Percentiles rank a stretch among this genome's conserved stretches.
Conservation (phyloP, 2,888 invertebrate species). For the Drosophila colorata region DNA sequence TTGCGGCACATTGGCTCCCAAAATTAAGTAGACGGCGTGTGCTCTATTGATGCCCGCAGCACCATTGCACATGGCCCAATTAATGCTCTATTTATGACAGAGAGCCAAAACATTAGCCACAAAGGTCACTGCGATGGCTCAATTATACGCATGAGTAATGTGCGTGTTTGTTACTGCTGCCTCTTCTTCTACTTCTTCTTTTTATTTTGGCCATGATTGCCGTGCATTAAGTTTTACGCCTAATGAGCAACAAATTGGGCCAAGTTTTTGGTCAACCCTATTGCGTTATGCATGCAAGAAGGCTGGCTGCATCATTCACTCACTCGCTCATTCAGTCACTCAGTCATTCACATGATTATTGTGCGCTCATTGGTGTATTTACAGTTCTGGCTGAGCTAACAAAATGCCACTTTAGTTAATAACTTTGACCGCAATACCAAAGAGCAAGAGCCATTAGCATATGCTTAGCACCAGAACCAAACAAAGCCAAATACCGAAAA, state of each 20-base stretch:
- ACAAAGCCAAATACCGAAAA: conserved; percentile 18
- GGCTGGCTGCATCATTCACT: conserved; percentile 24
- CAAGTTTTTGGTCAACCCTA: conserved; percentile 43
- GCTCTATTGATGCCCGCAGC: conserved; percentile 7
- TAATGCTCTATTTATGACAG: conserved; percentile 64
- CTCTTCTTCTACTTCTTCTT: conserved; percentile 15
- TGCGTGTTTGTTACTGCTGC: conserved; percentile 31
- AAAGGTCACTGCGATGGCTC: conserved; percentile 61
- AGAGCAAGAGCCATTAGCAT: conserved; percentile 71
- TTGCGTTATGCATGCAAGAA: conserved; percentile 32
- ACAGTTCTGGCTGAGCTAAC: conserved; percentile 46
- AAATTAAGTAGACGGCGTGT: conserved; percentile 43
- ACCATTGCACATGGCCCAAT: conserved; percentile 52
- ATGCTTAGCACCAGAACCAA: conserved; percentile 70
- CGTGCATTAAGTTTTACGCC: conserved; percentile 52
- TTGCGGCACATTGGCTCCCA: conserved; percentile 45
- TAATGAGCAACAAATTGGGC: conserved; percentile 72
- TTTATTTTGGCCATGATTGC: conserved; percentile 32
- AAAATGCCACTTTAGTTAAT: conserved; percentile 70
- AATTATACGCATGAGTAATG: conserved; percentile 72
- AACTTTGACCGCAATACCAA: conserved; percentile 73
- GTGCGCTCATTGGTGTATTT: conserved; percentile 40
- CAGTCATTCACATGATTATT: conserved; percentile 28
- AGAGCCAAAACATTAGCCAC: conserved; percentile 19
- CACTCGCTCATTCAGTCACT: background rate